These are phyloP conservation scores for Apamea sordens DNA, from an alignment of 2,888 invertebrate genomes.

Conservation along the genomic window DNA sequence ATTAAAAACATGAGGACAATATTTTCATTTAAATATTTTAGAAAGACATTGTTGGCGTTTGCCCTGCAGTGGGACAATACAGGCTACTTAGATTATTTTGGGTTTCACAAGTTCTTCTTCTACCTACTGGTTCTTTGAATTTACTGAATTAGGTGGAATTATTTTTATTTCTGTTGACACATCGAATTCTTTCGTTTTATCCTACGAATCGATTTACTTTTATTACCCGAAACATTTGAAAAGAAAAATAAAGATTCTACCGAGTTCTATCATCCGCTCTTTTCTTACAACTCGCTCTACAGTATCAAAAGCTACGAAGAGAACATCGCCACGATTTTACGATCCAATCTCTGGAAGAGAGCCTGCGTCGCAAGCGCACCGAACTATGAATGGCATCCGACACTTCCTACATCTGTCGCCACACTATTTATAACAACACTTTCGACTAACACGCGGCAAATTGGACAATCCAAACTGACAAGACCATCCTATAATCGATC, in stretches of 20 bases:
- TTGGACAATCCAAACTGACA: constrained; percentile 33
- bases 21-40: neutral
- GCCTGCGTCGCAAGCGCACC: constrained; percentile 64
- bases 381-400: constrained; percentile 70
- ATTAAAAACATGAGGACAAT: neutral
- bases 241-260: neutral
- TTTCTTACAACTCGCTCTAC: constrained; percentile 34
- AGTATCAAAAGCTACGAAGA: constrained; percentile 45
- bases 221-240: neutral
- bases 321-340: constrained; percentile 71
- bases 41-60: neutral
- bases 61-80: no score
- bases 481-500: constrained; percentile 23
- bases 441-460: constrained; percentile 46
- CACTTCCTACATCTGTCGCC: constrained; percentile 67
- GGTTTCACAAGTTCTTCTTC: neutral
- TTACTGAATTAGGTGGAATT: neutral
- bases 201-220: neutral
- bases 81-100: neutral
- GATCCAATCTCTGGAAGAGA: constrained; percentile 71
- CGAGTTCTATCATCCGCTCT: constrained; percentile 19
- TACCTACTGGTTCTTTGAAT: neutral
- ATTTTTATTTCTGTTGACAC: constrained; percentile 17
- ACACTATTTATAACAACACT: constrained; percentile 55
- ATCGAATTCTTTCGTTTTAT: constrained; percentile 5